These are phyloP conservation scores for Megathymus violae DNA, from an alignment of 1,140 invertebrate genomes.

Conservation along the genomic window DNA sequence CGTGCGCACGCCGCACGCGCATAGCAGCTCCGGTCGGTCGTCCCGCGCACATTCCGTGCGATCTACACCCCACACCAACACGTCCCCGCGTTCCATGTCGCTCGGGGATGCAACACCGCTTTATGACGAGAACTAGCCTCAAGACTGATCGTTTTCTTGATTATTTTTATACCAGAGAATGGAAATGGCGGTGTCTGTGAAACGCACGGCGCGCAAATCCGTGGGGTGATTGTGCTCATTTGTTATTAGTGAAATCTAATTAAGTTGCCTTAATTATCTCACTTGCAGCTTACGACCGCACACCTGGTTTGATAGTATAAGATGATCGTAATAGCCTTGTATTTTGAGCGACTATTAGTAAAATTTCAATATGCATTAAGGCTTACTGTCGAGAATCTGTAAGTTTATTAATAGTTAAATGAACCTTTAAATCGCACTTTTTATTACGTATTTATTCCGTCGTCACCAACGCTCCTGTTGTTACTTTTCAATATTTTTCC, in stretches of 20 bases:
- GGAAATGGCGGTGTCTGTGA: constrained; percentile 2
- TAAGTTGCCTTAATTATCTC: background rate
- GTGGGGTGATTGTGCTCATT: background rate
- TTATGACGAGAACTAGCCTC: constrained; percentile 91
- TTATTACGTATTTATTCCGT: constrained; percentile 1
- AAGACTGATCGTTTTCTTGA: constrained; percentile 47
- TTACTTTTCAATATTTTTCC: background rate
- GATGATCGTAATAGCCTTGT: constrained; percentile 16
- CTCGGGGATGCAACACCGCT: too few species aligned
- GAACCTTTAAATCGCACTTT: background rate
- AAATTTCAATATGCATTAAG: constrained; percentile 1
- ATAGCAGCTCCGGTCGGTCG: too few species aligned
- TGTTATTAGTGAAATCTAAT: constrained; percentile 10
- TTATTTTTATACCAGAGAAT: constrained; percentile 53
- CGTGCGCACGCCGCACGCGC: too few species aligned
- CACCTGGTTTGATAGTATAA: constrained; percentile 19
- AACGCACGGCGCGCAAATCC: background rate
- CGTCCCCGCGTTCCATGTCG: too few species aligned
- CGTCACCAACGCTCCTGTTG: background rate
- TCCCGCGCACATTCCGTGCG: too few species aligned
- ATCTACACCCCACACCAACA: too few species aligned
- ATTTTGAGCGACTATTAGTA: constrained; percentile 7
- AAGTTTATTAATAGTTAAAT: constrained; percentile 11
- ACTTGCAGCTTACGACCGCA: background rate
- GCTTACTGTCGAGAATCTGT: background rate